These are phyloP conservation scores for Brachyhypopomus occidentalis DNA, from an alignment of 2,113 vertebrate genomes.

Conservation along the genomic window DNA sequence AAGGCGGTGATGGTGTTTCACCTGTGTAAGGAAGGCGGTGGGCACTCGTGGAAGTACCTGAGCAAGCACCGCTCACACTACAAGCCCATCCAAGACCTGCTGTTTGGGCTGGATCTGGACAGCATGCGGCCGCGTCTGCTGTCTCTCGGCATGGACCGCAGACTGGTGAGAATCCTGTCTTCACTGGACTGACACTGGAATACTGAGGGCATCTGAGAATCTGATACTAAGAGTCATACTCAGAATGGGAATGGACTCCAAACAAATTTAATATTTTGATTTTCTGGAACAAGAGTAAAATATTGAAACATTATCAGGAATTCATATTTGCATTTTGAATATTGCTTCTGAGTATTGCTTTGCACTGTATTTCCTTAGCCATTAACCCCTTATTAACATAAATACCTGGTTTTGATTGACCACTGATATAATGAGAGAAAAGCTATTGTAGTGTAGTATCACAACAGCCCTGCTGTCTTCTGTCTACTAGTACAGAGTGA, in stretches of 20 bases:
- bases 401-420: no score
- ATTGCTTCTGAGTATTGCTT: no score
- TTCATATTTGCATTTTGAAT: background rate
- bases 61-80: conserved; percentile 86
- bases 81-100: conserved; percentile 82
- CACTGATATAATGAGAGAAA: no score
- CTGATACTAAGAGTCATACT: no score
- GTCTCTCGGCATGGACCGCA: conserved; percentile 85
- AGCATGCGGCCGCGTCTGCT: conserved; percentile 81
- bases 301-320: background rate
- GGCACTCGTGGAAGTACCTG: conserved; percentile 76
- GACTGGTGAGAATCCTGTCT: conserved; percentile 75
- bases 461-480: no score
- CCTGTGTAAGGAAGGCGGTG: conserved; percentile 34
- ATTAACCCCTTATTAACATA: no score
- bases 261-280: background rate
- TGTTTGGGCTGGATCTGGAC: conserved; percentile 85
- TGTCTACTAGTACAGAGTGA: no score
- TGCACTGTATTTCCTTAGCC: no score
- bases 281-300: background rate
- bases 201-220: no score
- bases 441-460: no score
- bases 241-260: no score
- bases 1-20: conserved; percentile 81
- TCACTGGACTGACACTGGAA: no score